phyloP scores from a whole-genome alignment of 2,797 vertebrate species.

The Cichlasoma orientale region DNA sequence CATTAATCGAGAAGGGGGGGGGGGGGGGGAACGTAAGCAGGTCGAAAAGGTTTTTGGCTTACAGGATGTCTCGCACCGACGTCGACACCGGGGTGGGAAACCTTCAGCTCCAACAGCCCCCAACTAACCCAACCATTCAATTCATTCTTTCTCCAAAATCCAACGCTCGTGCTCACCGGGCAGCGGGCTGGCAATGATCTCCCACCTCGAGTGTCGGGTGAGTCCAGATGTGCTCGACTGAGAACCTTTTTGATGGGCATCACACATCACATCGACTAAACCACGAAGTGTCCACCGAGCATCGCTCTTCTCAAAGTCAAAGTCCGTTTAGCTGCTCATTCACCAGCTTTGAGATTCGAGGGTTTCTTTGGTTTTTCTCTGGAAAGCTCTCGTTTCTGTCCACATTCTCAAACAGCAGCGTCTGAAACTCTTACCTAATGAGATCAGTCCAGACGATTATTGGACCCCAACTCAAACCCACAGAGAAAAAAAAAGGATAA shows the following conservation, averaged over 20 bases:
- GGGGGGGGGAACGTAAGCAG: too few species aligned
- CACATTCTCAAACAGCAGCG: not conserved
- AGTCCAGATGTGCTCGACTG: slow-evolving; percentile 4
- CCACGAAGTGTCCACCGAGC: slow-evolving; percentile 29
- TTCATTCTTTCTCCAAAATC: not conserved
- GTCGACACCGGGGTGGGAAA: not conserved
- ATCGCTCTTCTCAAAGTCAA: slow-evolving; percentile 9
- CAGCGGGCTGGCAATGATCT: not conserved
- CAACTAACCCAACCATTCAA: not conserved
- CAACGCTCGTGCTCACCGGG: not conserved
- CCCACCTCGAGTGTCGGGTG: not conserved
- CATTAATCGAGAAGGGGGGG: not conserved
- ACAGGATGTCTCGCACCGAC: not conserved
- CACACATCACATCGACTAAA: not conserved
- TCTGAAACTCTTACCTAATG: not conserved
- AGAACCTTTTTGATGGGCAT: not conserved
- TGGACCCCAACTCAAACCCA: not conserved
- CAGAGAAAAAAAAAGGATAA: not conserved
- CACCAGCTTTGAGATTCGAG: not conserved
- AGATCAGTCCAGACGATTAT: not conserved
- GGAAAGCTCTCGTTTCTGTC: not conserved
- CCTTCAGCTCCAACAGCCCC: accelerated
- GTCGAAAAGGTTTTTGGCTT: not conserved
- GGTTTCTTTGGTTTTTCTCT: not conserved
- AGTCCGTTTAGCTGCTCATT: accelerated